phyloP scores from a whole-genome alignment of 2,797 vertebrate species.

The Craterocephalus amniculus region DNA sequence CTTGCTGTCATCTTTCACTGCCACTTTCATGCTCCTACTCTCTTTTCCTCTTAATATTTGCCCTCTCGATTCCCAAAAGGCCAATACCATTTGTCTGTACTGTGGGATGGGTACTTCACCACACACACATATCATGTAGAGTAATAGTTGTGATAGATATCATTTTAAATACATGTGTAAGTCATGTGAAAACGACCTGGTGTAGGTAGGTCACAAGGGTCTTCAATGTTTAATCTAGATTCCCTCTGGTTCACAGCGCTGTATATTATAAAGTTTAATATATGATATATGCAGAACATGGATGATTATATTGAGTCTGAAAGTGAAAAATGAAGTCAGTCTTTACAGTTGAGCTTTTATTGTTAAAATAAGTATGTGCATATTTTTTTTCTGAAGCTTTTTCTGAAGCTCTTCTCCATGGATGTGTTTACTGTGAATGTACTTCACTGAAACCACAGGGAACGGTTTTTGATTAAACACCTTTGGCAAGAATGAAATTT shows the following conservation, averaged over 20 bases:
- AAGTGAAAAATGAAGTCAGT: too few species aligned
- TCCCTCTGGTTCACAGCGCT: not conserved
- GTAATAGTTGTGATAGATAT: constrained; percentile 15
- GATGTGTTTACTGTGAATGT: not conserved
- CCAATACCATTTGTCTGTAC: constrained; percentile 28
- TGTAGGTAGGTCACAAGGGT: constrained; percentile 4
- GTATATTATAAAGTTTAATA: not conserved
- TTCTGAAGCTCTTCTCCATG: not conserved
- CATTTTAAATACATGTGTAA: constrained; percentile 39
- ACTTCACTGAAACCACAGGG: not conserved
- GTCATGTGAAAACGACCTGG: constrained; percentile 17
- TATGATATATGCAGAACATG: too few species aligned
- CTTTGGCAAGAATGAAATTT: not conserved
- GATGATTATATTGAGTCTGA: too few species aligned
- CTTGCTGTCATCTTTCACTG: constrained; percentile 63
- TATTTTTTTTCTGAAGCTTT: too few species aligned
- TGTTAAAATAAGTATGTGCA: too few species aligned
- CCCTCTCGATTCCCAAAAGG: constrained; percentile 36
- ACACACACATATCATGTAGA: constrained; percentile 7
- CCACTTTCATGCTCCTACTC: constrained; percentile 40
- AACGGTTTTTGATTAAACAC: not conserved
- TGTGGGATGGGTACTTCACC: constrained; percentile 34
- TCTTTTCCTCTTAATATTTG: constrained; percentile 25
- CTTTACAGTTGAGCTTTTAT: too few species aligned
- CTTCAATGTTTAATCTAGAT: constrained; percentile 2